Base-by-base conservation (phyloP, 2,888 invertebrate genomes). In the Catotricha subobsoleta region DNA sequence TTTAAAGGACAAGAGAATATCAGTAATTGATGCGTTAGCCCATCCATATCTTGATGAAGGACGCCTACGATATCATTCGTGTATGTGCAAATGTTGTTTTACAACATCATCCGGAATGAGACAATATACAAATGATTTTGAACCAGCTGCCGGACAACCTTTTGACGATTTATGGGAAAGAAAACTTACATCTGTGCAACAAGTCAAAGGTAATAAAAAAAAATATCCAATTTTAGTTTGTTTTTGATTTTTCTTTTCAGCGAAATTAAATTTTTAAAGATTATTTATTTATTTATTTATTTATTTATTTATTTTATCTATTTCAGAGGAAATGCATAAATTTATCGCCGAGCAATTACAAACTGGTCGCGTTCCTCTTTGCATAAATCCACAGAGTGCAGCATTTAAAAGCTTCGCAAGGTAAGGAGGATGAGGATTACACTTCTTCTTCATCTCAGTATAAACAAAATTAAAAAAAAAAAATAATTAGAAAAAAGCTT, bases 341-440 rank as follows among this genome's bases (percentile, higher is more conserved):
- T 95, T 95, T 69, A 94, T 98, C 66, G 83, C 88, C 58, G 94
- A 95, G 66, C 91, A 94, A 66, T 73, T 90, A 62, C 87, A 88
- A 64, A 84, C 88, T 57, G 87, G 86, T 59, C 80, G 92, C 52
- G 92, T 98, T 54, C 97, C 98, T 51, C 74, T 98, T 54, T 97
- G 97, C 74, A 97, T 98, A 72, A 98, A 98, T 71, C 98, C 97
- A 55, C 92, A 94, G 69, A 95, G 95, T 60, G 94, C 95, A 64
- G 94, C 97, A 65, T 98, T 95, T 76, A 95, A 95, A 75, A 95
- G 91, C 75, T 98, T 98, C 79, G 90, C 94, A 74, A 97, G 92
- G 95, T 97, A 84, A 86, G 80, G 64, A 47, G 30, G 27, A 30
- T 19, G 20, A 21, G n/a, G n/a, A n/a, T n/a, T n/a, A n/a, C n/a